Conservation (phyloP, 2,888 invertebrate genomes). For the Elmis aenea region DNA sequence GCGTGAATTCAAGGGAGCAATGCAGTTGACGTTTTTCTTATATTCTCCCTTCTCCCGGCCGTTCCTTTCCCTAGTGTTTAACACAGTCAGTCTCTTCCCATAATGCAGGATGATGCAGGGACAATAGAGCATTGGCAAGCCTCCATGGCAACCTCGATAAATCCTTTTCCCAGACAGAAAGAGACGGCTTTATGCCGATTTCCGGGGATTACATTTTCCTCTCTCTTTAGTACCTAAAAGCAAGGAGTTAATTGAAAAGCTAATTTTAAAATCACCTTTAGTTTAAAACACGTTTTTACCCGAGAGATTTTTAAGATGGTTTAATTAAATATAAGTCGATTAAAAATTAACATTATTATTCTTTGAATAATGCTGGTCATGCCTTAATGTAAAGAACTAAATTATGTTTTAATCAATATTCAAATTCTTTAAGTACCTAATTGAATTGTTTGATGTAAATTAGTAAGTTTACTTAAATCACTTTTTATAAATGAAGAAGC, state of each 20-base stretch:
- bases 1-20: conserved; percentile 16
- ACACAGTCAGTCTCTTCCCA: conserved; percentile 27
- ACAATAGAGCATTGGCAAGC: conserved; percentile 32
- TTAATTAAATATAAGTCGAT: no score
- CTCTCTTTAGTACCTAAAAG: conserved; percentile 12
- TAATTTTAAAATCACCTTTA: no score
- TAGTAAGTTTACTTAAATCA: no score
- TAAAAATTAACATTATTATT: no score
- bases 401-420: no score
- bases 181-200: conserved; percentile 21
- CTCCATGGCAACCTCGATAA: conserved; percentile 37
- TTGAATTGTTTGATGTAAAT: no score
- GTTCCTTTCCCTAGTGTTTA: conserved; percentile 22
- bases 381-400: no score
- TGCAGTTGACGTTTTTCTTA: conserved; percentile 24
- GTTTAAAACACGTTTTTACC: no score
- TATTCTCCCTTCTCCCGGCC: conserved; percentile 15
- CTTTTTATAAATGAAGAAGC: no score
- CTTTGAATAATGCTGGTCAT: no score
- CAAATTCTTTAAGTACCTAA: no score
- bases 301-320: no score
- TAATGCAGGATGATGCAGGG: conserved; percentile 35
- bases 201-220: conserved; percentile 5
- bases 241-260: conserved; percentile 15
- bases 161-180: conserved; percentile 28